These are phyloP conservation scores for Lacerta viridis DNA, from an alignment of 2,797 vertebrate genomes.

Conservation along the genomic window DNA sequence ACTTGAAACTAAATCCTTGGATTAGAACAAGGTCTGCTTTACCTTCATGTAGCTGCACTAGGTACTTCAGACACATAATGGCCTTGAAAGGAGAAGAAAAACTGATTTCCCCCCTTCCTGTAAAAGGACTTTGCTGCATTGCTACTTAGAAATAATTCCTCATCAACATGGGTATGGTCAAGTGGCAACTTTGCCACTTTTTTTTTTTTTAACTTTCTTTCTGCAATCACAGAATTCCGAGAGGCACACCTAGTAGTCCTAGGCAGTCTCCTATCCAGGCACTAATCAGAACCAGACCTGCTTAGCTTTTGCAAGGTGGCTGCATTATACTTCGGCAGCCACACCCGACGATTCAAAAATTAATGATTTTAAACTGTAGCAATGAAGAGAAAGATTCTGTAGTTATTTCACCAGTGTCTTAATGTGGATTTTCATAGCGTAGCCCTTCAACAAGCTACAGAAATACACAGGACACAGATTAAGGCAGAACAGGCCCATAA, in stretches of 20 bases:
- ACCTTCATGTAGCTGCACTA: background rate
- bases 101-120: too few species aligned
- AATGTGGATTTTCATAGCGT: slow-evolving; percentile 73
- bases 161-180: background rate
- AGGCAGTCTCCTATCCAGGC: background rate
- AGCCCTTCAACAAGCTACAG: slow-evolving; percentile 72
- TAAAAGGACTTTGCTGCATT: background rate
- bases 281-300: background rate
- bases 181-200: background rate
- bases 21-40: background rate
- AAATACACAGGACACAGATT: slow-evolving; percentile 64
- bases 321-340: slow-evolving; percentile 47
- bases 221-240: background rate
- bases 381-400: slow-evolving; percentile 22
- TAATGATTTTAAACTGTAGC: slow-evolving; percentile 13
- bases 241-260: background rate
- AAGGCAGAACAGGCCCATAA: background rate
- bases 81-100: background rate
- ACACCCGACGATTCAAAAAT: slow-evolving; percentile 38
- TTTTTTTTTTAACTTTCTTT: background rate
- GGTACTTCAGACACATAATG: background rate
- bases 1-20: background rate
- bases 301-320: background rate
- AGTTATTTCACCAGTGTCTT: slow-evolving; percentile 66
- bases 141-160: background rate